Evolutionary conservation across 2,888 invertebrate species (phyloP), one percentile per base, ranked within the genome.

Genomic region (Nesidiocoris tenuis): DNA sequence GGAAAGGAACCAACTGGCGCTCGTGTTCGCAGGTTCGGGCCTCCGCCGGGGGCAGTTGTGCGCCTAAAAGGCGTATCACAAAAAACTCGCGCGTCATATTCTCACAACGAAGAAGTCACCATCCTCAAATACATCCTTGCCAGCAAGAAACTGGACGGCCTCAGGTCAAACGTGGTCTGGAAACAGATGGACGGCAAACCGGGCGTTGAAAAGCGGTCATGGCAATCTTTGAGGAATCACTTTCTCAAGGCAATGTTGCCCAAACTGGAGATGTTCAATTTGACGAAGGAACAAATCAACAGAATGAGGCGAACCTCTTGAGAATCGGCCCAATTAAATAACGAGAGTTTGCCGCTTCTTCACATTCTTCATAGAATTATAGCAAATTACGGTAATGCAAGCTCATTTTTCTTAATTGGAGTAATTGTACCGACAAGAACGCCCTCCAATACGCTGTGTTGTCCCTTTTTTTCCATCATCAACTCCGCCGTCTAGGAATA

Each of bases 201-300:
- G 1, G 70, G 70, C 1, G 12, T 70, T 5, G 70, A 70, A 16
- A 12, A 17, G 25, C 23, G 70, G 2, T 24, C 70, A 1, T 59
- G 57, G 70, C 70, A 70, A 19, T 70, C 70, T 12, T 57, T 70
- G 9, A 12, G 54, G 19, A 19, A 70, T 1, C 70, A 70, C 16
- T 70, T 70, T 19, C 17, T 70, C 24, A 70, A 70, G 23, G 2
- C 5, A n/a, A 70, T 70, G 70, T 17, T 70, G 23, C 70, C 17
- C 2, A 21, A 59, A n/a, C 19, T 70, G 25, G 70, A 70, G 23
- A 1, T 0, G 5, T 70, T 57, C 19, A 17, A 23, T 12, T 7
- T 66, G 1, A 39, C 39, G 12, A 12, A 3, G 39, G 12, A 39
- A 12, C 39, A 39, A 39, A 39, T 39, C 39, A 39, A 39, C 3